Conservation (phyloP, 2,888 invertebrate species). For the Spicauda simplicius region DNA sequence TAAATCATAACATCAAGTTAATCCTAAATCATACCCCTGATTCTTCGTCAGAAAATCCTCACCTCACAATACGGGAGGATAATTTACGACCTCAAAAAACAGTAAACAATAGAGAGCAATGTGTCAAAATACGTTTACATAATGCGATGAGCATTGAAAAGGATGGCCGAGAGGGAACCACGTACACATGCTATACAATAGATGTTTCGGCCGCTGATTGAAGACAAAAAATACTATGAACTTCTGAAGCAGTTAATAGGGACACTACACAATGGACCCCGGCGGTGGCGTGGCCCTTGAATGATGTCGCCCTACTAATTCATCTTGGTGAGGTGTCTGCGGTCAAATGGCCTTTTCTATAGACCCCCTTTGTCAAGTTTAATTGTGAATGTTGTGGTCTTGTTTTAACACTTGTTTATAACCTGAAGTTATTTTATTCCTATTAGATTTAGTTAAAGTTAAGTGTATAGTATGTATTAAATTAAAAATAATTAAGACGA, state of each 20-base stretch:
- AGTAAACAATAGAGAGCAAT: constrained; percentile 75
- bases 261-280: constrained; percentile 60
- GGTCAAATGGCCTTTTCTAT: constrained; percentile 36
- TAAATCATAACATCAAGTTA: constrained; percentile 73
- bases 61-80: constrained; percentile 55
- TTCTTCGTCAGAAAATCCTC: constrained; percentile 67
- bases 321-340: constrained; percentile 59
- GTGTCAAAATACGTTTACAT: constrained; percentile 80
- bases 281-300: constrained; percentile 62
- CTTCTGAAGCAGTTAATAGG: constrained; percentile 83
- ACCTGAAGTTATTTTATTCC: neutral
- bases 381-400: constrained; percentile 21
- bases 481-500: neutral
- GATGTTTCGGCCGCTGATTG: constrained; percentile 49
- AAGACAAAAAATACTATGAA: constrained; percentile 75
- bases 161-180: constrained; percentile 53
- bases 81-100: constrained; percentile 73
- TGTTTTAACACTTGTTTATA: constrained; percentile 11
- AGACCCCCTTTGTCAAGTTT: constrained; percentile 21
- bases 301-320: constrained; percentile 69
- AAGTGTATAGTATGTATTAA: too few relatives aligned
- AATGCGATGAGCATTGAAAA: constrained; percentile 63
- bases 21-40: constrained; percentile 62
- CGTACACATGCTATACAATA: constrained; percentile 47
- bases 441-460: neutral